These are phyloP conservation scores for Leuctra nigra DNA, from an alignment of 2,888 invertebrate species.

Conservation along the genomic window DNA sequence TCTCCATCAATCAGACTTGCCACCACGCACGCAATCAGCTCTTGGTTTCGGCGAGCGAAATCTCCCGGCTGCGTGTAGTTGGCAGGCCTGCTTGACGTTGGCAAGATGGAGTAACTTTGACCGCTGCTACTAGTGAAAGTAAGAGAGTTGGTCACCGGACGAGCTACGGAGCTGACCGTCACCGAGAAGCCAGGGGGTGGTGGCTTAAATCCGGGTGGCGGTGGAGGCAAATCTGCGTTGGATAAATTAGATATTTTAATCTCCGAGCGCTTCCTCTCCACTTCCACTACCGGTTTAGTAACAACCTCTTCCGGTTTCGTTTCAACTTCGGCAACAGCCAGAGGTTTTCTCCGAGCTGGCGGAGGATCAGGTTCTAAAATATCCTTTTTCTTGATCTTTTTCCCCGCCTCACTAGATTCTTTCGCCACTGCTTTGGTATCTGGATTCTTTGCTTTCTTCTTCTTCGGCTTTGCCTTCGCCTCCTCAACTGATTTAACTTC, in stretches of 20 bases:
- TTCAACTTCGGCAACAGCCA: background rate
- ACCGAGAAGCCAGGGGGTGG: conserved; percentile 58
- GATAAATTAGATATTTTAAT: conserved; percentile 43
- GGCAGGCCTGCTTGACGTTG: too few relatives aligned
- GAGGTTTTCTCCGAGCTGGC: background rate
- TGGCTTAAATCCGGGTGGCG: conserved; percentile 48
- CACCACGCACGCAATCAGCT: conserved; percentile 61
- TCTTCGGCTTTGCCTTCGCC: conserved; percentile 35
- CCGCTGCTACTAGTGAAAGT: conserved; percentile 77
- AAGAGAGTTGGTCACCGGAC: conserved; percentile 54
- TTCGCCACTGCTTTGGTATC: conserved; percentile 20
- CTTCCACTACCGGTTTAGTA: background rate
- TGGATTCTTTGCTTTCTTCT: conserved; percentile 34
- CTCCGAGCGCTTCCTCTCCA: conserved; percentile 47
- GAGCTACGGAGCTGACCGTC: conserved; percentile 46
- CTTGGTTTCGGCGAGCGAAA: conserved; percentile 47
- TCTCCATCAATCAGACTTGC: conserved; percentile 53
- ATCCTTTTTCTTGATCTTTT: conserved; percentile 38
- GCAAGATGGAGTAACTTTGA: conserved; percentile 57
- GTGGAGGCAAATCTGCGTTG: conserved; percentile 26
- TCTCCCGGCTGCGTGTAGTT: background rate
- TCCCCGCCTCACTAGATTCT: conserved; percentile 27
- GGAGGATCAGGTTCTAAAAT: conserved; percentile 29
- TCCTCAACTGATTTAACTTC: background rate
- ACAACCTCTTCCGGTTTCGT: background rate